These are phyloP conservation scores for Okamejei kenojei DNA, from an alignment of 2,797 vertebrate species.

Conservation along the genomic window DNA sequence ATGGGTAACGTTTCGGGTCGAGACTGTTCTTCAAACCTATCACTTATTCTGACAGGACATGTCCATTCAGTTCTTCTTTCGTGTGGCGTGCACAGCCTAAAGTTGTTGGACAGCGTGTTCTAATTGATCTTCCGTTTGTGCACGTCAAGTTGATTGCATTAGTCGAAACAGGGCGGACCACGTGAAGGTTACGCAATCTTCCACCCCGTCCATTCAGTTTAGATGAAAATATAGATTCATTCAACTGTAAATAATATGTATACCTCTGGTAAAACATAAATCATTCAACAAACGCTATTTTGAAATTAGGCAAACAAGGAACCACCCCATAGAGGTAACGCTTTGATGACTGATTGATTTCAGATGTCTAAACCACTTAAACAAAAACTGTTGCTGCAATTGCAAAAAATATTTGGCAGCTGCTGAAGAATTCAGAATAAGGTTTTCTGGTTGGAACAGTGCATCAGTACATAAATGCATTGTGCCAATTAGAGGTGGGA, in stretches of 20 bases:
- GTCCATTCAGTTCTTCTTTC: not conserved
- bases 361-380: not conserved
- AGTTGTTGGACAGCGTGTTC: no score
- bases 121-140: no score
- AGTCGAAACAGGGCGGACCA: no score
- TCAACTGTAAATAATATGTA: not conserved
- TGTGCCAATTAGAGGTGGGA: not conserved
- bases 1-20: no score
- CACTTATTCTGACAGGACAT: no score
- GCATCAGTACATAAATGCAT: not conserved
- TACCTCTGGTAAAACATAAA: slow-evolving; percentile 1
- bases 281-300: not conserved
- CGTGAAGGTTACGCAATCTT: no score
- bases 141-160: no score
- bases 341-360: slow-evolving; percentile 9
- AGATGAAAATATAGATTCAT: not conserved
- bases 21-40: no score
- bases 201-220: not conserved
- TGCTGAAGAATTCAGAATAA: not conserved
- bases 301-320: not conserved
- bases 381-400: not conserved
- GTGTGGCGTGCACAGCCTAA: no score
- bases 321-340: not conserved
- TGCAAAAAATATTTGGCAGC: not conserved
- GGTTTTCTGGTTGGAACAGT: not conserved